Evolutionary conservation across 2,797 vertebrate species (phyloP), one percentile per base, ranked within the genome.

Genomic region (Eutrigla gurnardus): DNA sequence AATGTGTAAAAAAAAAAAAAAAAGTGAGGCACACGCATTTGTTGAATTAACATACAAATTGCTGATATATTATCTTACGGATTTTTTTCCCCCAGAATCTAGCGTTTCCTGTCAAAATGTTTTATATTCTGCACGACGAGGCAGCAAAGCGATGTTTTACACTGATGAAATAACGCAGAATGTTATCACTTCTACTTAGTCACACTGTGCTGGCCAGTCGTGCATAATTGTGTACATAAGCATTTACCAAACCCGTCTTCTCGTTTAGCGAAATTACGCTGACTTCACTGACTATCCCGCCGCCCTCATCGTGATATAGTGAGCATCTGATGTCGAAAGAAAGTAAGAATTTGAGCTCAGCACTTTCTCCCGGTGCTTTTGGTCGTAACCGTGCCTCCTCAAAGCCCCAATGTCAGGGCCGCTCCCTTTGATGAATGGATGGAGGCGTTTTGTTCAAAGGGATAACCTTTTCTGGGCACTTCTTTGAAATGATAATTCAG

Each of bases 401-500:
- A 88, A 84, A 92, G 87, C 78, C 77, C 25, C 85, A 61, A 65
- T 91, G 88, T 91, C 91, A 92, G 85, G 68, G 25, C 25, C 83
- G 49, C 52, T 63, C 76, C 63, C 90, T 95, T 94, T 95, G 91
- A 94, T 94, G 91, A 90, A 85, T 91, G 86, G 90, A 93, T 90
- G 85, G 86, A 89, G 89, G 89, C 86, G 83, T 94, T 95, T 94
- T 94, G 93, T 94, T 94, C 92, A 94, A 95, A 95, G 92, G 90
- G 84, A 90, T 93, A 92, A 94, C 92, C 94, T 95, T 94, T 94
- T 91, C 88, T 82, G 90, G 90, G 89, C 86, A 80, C 77, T 83
- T 90, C 92, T 94, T 94, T 94, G 93, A 95, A 95, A 93, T 94
- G 91, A 91, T 95, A 93, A 95, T 94, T 92, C 86, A 54, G 73